Conservation (phyloP, 2,113 vertebrate genomes). For the Pseudonaja textilis region DNA sequence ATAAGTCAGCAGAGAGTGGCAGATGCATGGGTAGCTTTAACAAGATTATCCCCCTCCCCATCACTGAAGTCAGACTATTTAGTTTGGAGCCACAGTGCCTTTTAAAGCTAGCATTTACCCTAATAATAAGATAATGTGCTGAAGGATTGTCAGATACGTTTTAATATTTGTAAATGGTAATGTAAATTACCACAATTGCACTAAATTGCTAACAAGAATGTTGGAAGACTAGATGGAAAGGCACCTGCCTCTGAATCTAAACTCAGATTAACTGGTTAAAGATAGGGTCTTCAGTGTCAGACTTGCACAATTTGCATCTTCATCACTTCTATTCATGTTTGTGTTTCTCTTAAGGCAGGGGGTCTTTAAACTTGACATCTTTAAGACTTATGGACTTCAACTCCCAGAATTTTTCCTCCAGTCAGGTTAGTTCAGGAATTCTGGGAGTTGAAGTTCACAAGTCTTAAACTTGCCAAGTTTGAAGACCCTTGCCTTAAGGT, state of each 20-base stretch:
- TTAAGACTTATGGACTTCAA: too few relatives aligned
- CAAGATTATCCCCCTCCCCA: slow-evolving; percentile 4
- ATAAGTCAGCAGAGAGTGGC: neutral
- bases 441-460: too few relatives aligned
- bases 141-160: slow-evolving; percentile 17
- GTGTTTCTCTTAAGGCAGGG: neutral
- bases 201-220: neutral
- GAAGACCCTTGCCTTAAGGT: too few relatives aligned
- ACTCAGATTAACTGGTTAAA: neutral
- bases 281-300: neutral
- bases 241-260: neutral
- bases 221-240: neutral
- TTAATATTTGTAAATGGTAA: slow-evolving; percentile 25
- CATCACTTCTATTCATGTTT: neutral
- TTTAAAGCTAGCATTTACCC: neutral
- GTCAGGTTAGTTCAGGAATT: too few relatives aligned
- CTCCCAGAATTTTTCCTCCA: too few relatives aligned
- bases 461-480: too few relatives aligned
- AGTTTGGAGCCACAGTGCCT: neutral
- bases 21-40: slow-evolving; percentile 4
- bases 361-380: too few relatives aligned
- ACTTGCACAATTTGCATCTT: neutral
- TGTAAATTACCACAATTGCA: slow-evolving; percentile 7
- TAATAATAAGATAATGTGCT: slow-evolving; percentile 15
- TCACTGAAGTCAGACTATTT: neutral